phyloP scores from a whole-genome alignment of 92 coral and sea anemone genomes.

The Paramuricea clavata region DNA sequence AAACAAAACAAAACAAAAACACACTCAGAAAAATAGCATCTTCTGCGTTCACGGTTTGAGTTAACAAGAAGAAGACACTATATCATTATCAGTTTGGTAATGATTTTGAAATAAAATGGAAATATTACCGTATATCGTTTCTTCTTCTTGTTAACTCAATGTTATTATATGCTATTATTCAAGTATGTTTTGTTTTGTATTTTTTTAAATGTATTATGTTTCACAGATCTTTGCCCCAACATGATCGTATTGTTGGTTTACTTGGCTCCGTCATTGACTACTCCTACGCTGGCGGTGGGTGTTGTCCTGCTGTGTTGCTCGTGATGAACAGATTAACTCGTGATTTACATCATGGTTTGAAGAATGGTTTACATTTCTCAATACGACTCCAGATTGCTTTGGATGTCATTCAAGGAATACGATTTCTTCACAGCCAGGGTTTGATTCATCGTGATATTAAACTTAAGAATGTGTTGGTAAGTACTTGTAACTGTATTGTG shows the following conservation, averaged over 20 bases:
- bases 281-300: constrained; percentile 90
- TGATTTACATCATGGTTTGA: constrained; percentile 96
- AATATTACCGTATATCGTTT: too few relatives aligned
- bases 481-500: neutral
- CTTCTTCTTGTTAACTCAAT: too few relatives aligned
- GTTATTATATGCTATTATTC: too few relatives aligned
- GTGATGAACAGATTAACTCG: constrained; percentile 97
- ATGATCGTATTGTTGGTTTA: constrained; percentile 88
- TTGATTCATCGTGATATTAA: constrained; percentile 96
- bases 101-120: too few relatives aligned
- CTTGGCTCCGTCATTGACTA: constrained; percentile 97
- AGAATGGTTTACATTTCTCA: constrained; percentile 85
- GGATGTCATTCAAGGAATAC: constrained; percentile 96
- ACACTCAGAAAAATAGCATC: too few relatives aligned
- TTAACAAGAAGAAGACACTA: too few relatives aligned
- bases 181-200: too few relatives aligned
- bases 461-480: constrained; percentile 93
- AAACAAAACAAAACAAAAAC: too few relatives aligned
- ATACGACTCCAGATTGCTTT: constrained; percentile 89
- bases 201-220: neutral
- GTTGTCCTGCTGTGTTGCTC: constrained; percentile 93
- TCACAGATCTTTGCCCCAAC: constrained; percentile 80
- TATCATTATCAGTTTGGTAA: too few relatives aligned
- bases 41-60: too few relatives aligned
- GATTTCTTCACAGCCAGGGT: constrained; percentile 98